These are phyloP conservation scores for Heterotilapia buettikoferi DNA, from an alignment of 2,113 vertebrate species.

Conservation along the genomic window DNA sequence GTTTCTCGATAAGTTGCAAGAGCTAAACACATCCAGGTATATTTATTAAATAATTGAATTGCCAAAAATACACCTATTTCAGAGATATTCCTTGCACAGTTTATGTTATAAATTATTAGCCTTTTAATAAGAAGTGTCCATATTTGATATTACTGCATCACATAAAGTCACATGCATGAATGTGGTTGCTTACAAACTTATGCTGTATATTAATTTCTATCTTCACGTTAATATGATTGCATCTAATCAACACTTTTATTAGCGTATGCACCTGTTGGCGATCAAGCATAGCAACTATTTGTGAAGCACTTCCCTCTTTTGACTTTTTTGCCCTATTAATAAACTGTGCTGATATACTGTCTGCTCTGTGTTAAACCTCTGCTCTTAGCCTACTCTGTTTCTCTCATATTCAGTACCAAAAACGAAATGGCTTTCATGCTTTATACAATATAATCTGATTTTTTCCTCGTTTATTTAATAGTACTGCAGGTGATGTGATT, in stretches of 20 bases:
- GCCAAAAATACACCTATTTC: neutral
- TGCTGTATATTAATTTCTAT: neutral
- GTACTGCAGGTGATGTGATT: constrained; percentile 69
- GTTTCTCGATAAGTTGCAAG: constrained; percentile 77
- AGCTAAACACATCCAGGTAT: constrained; percentile 75
- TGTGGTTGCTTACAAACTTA: neutral
- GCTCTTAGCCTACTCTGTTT: neutral
- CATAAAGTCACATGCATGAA: neutral
- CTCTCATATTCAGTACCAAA: neutral
- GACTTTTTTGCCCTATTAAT: neutral
- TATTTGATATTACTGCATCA: neutral
- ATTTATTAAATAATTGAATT: neutral
- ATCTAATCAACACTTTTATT: neutral
- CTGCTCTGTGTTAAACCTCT: neutral
- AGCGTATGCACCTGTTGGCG: neutral
- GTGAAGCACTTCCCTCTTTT: neutral
- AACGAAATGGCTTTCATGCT: neutral
- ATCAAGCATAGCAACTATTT: neutral
- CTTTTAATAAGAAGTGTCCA: neutral
- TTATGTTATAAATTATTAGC: neutral
- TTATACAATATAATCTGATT: neutral
- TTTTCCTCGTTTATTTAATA: constrained; percentile 13
- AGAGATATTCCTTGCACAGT: neutral
- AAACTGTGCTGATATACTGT: neutral
- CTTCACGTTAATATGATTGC: neutral